Percentiles rank a stretch among this genome's conserved stretches.
Evolutionary conservation across 2,888 invertebrate genomes (phyloP).

Genomic region (Polydrusus pterygomalis): DNA sequence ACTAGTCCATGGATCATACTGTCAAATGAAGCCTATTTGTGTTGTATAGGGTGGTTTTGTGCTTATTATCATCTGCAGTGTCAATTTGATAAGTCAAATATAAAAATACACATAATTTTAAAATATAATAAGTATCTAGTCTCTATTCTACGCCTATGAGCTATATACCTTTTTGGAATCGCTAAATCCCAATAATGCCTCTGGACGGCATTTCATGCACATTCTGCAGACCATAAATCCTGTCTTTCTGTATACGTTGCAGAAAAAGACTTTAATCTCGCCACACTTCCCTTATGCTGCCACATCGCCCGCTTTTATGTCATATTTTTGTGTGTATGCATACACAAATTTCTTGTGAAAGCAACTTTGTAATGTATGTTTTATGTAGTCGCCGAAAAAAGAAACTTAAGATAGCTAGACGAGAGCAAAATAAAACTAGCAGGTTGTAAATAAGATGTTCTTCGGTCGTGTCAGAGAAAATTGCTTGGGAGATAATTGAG

Average conservation of each 20-base stretch:
- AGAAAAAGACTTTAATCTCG: conserved; percentile 61
- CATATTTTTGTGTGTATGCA: conserved; percentile 47
- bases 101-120: too few species aligned
- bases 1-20: too few species aligned
- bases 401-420: background rate
- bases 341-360: conserved; percentile 48
- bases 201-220: conserved; percentile 35
- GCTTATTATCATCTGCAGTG: too few species aligned
- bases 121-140: background rate
- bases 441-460: background rate
- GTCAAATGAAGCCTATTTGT: too few species aligned
- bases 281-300: conserved; percentile 59
- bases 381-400: background rate
- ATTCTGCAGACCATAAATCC: conserved; percentile 48
- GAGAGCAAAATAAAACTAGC: background rate
- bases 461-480: background rate
- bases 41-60: background rate
- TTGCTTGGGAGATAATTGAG: background rate
- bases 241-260: conserved; percentile 60
- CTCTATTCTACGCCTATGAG: background rate
- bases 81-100: too few species aligned
- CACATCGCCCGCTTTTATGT: conserved; percentile 45
- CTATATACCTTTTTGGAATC: conserved; percentile 17
- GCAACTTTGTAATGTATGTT: conserved; percentile 44
- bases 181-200: conserved; percentile 20